Conservation (phyloP, 2,797 vertebrate genomes). For the Lepidocolaptes lacrymiger region DNA sequence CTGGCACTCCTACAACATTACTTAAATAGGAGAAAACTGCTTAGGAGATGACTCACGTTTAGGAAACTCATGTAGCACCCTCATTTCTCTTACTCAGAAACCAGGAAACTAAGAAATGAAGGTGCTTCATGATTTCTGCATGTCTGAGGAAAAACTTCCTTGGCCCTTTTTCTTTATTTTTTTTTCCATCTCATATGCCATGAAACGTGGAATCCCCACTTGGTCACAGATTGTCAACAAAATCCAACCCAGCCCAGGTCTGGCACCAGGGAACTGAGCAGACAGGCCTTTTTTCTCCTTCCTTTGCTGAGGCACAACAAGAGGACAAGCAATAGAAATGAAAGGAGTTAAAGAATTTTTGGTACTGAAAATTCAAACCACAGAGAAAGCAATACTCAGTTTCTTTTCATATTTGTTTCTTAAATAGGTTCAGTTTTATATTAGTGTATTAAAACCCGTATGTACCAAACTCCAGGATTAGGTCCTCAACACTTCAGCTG, state of each 20-base stretch:
- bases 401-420: background rate
- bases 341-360: background rate
- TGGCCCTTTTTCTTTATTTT: background rate
- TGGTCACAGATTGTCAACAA: background rate
- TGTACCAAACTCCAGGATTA: background rate
- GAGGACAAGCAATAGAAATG: background rate
- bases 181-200: accelerated
- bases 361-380: background rate
- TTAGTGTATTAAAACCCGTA: background rate
- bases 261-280: background rate
- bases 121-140: background rate
- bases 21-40: background rate
- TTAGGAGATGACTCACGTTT: background rate
- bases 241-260: background rate
- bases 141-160: background rate
- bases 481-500: background rate
- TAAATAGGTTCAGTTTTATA: background rate
- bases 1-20: background rate
- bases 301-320: background rate
- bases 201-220: background rate
- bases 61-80: background rate
- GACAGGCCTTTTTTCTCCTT: background rate
- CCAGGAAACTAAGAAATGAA: background rate
- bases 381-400: background rate
- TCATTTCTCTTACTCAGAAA: background rate